Base-by-base conservation (phyloP, 2,888 invertebrate species). In the Acanthoscelides obtectus region DNA sequence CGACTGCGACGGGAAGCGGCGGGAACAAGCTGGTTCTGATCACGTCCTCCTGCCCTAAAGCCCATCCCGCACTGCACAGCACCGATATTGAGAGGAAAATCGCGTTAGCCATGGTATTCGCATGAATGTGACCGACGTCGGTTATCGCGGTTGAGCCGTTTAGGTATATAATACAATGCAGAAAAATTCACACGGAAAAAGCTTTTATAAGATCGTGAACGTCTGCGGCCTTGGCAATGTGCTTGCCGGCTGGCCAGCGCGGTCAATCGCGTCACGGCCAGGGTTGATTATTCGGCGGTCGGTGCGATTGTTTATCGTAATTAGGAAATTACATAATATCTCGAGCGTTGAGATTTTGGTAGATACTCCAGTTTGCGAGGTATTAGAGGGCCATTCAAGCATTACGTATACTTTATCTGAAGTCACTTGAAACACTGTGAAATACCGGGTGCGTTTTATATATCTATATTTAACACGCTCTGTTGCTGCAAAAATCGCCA, bases 121-220 rank as follows among this genome's bases (percentile, higher is more conserved):
- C 45, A 45, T 45, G 45, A 45, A 45, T 45, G 12, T 17, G 45
- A 45, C 17, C 1, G 5, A 12, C 45, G 45, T 1, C 45, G 3
- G 17, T 17, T 6, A 12, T 25, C 25, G 25, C 25, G 25, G 4
- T 25, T 45, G 45, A 45, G 45, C 45, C 45, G 45, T 45, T 45
- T 45, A 45, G 45, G 67, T 70, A 72, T 68, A 68, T 67, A 73
- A 63, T 67, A 71, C 75, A 75, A 74, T 75, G 74, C 72, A 75
- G 74, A 75, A 76, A 77, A 75, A 72, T 72, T 72, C 65, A 19
- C 19, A 66, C 67, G 67, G 73, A 75, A 75, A 72, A 74, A 75
- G 77, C 78, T 78, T 78, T 78, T 78, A 78, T 78, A 78, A 77
- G 75, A 70, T 73, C 69, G 77, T 72, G 78, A 77, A 76, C 75